Evolutionary conservation across 1,140 invertebrate genomes (phyloP).

Genomic region (Paraescarpia echinospica): DNA sequence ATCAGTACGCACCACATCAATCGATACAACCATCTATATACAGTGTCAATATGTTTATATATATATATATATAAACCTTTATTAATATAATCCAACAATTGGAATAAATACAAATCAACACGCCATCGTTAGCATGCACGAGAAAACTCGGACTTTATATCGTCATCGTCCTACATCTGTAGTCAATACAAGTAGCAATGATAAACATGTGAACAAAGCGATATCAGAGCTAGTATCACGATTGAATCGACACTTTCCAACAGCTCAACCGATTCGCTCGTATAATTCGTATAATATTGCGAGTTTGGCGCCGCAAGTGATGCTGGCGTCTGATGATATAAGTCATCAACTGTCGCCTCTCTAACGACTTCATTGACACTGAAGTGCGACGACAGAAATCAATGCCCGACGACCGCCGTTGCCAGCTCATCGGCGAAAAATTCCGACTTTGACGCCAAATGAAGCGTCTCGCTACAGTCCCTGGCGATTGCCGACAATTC

Average conservation of each 20-base stretch:
- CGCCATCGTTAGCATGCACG: neutral
- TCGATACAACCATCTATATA: neutral
- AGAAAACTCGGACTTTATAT: neutral
- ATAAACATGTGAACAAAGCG: neutral
- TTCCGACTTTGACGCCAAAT: neutral
- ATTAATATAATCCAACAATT: neutral
- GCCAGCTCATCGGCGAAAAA: neutral
- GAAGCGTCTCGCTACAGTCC: neutral
- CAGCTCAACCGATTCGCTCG: neutral
- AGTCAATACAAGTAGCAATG: neutral
- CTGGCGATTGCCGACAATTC: neutral
- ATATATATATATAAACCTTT: neutral
- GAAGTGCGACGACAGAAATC: neutral
- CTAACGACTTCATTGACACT: neutral
- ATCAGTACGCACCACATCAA: neutral
- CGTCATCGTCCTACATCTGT: neutral
- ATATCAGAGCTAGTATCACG: neutral
- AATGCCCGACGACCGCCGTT: neutral
- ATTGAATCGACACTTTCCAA: neutral
- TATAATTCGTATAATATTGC: neutral
- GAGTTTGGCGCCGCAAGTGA: neutral
- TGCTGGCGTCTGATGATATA: neutral
- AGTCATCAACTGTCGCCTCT: neutral
- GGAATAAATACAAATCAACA: neutral
- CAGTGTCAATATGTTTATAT: neutral